These are phyloP conservation scores for Pungitius pungitius DNA, from an alignment of 2,113 vertebrate species.

Conservation along the genomic window DNA sequence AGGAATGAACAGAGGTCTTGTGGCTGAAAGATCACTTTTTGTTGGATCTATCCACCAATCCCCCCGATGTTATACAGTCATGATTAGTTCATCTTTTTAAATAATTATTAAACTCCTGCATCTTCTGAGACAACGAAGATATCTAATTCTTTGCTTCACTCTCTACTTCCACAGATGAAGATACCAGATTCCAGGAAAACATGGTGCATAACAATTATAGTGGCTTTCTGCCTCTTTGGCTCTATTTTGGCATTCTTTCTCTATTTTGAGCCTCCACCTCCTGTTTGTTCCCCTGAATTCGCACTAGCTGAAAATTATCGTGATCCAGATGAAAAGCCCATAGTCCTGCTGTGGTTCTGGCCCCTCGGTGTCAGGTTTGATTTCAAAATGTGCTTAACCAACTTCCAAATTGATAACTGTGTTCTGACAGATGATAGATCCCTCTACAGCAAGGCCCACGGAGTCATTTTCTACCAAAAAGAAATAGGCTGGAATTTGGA, in stretches of 20 bases:
- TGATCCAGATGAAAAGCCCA: constrained; percentile 76
- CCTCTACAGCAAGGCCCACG: constrained; percentile 82
- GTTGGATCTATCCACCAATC: neutral
- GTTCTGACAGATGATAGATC: constrained; percentile 85
- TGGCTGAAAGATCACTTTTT: neutral
- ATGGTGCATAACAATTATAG: neutral
- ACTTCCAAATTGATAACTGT: constrained; percentile 86
- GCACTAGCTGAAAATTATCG: neutral
- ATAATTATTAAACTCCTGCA: neutral
- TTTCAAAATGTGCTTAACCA: constrained; percentile 79
- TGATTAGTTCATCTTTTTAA: neutral
- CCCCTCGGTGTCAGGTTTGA: constrained; percentile 86
- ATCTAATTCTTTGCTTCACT: neutral
- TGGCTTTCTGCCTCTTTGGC: neutral
- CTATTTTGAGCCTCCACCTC: neutral
- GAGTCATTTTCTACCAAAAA: constrained; percentile 84
- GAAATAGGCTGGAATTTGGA: constrained; percentile 80
- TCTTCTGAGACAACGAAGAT: neutral
- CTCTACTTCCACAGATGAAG: constrained; percentile 36
- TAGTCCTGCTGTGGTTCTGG: constrained; percentile 88
- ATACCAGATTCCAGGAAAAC: neutral
- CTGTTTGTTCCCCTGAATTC: neutral
- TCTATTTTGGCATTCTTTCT: neutral
- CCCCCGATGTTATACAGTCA: too few relatives aligned
- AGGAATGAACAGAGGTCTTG: neutral